These are phyloP conservation scores for Melanotus villosus DNA, from an alignment of 2,888 invertebrate species.

Conservation along the genomic window DNA sequence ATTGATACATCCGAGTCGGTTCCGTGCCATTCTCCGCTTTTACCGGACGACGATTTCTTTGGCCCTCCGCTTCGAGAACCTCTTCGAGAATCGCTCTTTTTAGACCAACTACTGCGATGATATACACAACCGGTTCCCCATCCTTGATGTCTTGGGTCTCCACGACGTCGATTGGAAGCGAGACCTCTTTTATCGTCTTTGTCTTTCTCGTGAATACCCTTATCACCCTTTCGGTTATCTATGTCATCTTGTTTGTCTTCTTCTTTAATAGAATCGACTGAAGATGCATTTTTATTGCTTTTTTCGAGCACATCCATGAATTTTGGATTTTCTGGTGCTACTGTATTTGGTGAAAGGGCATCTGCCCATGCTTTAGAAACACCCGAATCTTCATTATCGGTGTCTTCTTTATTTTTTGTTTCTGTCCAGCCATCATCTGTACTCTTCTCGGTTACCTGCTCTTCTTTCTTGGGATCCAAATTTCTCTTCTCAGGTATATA, in stretches of 20 bases:
- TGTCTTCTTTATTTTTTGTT: conserved; percentile 50
- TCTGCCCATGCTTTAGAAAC: conserved; percentile 69
- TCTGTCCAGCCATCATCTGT: conserved; percentile 53
- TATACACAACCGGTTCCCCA: conserved; percentile 47
- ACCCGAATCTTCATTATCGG: conserved; percentile 42
- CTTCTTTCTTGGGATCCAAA: conserved; percentile 56
- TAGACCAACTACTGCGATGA: conserved; percentile 53
- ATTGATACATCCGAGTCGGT: conserved; percentile 85
- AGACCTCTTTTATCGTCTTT: conserved; percentile 61
- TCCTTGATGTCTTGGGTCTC: conserved; percentile 68
- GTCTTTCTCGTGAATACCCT: conserved; percentile 62
- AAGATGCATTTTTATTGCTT: conserved; percentile 57
- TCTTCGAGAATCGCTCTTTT: conserved; percentile 66
- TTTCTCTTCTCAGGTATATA: conserved; percentile 58
- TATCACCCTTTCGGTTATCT: conserved; percentile 58
- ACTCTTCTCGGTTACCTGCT: conserved; percentile 54
- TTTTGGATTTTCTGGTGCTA: conserved; percentile 66
- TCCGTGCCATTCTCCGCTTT: conserved; percentile 70
- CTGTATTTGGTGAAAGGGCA: conserved; percentile 56
- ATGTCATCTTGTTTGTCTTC: conserved; percentile 60
- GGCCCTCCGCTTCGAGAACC: conserved; percentile 60
- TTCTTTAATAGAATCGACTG: conserved; percentile 56
- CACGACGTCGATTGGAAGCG: conserved; percentile 62
- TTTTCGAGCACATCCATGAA: conserved; percentile 69
- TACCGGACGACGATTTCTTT: conserved; percentile 62